Conservation (phyloP, 2,888 invertebrate genomes). For the Rhyacophila evoluta region DNA sequence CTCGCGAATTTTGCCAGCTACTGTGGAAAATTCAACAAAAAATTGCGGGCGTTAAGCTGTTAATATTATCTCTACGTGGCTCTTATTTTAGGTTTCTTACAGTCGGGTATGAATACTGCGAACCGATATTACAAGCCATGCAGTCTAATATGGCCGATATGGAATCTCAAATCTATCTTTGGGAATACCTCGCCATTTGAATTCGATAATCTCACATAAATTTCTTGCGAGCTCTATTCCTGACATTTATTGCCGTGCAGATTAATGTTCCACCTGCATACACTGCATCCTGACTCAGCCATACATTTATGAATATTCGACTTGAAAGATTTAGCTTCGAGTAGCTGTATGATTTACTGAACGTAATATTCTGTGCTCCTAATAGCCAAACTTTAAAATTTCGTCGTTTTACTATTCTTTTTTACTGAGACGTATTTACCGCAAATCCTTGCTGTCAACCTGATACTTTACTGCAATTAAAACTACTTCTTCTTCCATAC, state of each 20-base stretch:
- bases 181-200: neutral
- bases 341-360: neutral
- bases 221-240: neutral
- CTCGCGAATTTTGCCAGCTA: too few species aligned
- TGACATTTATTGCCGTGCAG: constrained; percentile 3
- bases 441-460: too few species aligned
- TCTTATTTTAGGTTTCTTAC: too few species aligned
- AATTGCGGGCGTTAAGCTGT: too few species aligned
- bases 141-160: neutral
- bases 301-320: neutral
- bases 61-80: too few species aligned
- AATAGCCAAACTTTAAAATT: neutral
- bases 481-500: too few species aligned
- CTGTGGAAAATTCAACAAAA: too few species aligned
- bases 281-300: neutral
- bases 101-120: neutral
- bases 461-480: too few species aligned
- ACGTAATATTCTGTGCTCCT: neutral
- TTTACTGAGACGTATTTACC: too few species aligned
- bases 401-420: too few species aligned
- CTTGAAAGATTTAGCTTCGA: neutral
- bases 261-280: constrained; percentile 18
- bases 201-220: constrained; percentile 18
- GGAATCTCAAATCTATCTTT: constrained; percentile 8
- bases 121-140: constrained; percentile 1